Conservation (phyloP, 2,888 invertebrate species). For the Sarcophaga carnaria region DNA sequence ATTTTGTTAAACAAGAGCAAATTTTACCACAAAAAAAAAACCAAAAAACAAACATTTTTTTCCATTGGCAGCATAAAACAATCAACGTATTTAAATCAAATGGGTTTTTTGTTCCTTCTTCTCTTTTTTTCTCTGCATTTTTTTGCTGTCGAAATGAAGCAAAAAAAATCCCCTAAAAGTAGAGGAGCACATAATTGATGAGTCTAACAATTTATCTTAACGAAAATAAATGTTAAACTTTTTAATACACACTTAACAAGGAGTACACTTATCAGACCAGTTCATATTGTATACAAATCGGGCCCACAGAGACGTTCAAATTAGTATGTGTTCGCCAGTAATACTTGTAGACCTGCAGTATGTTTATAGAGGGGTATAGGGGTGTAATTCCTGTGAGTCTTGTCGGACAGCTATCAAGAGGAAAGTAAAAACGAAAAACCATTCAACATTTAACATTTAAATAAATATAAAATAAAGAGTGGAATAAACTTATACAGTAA, state of each 20-base stretch:
- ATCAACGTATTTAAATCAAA: slow-evolving; percentile 22
- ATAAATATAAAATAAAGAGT: no score
- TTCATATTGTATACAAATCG: not conserved
- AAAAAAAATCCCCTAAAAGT: not conserved
- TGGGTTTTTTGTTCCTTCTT: slow-evolving; percentile 12
- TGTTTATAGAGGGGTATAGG: no score
- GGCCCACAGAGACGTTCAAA: not conserved
- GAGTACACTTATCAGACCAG: not conserved
- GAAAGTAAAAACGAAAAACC: no score
- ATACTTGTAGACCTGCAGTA: no score
- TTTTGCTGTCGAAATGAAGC: not conserved
- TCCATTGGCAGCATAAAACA: not conserved
- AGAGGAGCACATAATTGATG: slow-evolving; percentile 53
- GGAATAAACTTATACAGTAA: no score
- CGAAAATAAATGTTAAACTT: slow-evolving; percentile 55
- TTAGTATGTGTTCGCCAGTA: no score
- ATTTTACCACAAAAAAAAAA: slow-evolving; percentile 28
- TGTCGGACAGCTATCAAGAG: no score
- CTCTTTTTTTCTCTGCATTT: slow-evolving; percentile 26
- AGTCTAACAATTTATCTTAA: slow-evolving; percentile 53
- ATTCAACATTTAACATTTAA: no score
- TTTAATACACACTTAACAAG: slow-evolving; percentile 52
- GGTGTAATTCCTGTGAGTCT: no score
- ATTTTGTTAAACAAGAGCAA: slow-evolving; percentile 17
- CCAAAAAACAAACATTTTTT: not conserved